These are phyloP conservation scores for Daubentonia madagascariensis DNA, from an alignment of 2,113 vertebrate genomes.

Conservation along the genomic window DNA sequence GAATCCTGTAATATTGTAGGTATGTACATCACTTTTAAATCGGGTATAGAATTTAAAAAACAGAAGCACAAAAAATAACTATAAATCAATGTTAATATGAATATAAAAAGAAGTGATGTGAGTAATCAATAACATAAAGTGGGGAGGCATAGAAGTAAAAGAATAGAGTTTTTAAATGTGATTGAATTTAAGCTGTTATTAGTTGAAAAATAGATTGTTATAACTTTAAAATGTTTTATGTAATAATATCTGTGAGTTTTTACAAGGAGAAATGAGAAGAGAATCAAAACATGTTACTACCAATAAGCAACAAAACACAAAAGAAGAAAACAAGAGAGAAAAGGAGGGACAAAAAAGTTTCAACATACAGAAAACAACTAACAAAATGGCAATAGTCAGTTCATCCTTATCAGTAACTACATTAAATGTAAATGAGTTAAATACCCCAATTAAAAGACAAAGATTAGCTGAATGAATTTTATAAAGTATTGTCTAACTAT, in stretches of 20 bases:
- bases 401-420: too few relatives aligned
- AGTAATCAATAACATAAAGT: background rate
- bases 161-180: background rate
- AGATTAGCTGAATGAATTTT: background rate
- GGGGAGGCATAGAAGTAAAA: background rate
- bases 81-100: background rate
- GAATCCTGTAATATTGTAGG: background rate
- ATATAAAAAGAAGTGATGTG: background rate
- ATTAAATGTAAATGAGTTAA: background rate
- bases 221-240: background rate
- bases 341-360: background rate
- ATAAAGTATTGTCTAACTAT: background rate
- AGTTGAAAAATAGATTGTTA: background rate
- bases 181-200: background rate
- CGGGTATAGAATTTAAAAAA: background rate
- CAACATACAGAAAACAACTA: background rate
- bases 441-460: background rate
- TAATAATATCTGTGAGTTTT: background rate
- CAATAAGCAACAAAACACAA: background rate
- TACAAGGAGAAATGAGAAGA: background rate
- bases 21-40: background rate
- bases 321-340: background rate
- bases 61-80: background rate
- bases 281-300: background rate
- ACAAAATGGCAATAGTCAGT: background rate